phyloP scores from a whole-genome alignment of 2,113 vertebrate genomes.

The Siniperca knerii region DNA sequence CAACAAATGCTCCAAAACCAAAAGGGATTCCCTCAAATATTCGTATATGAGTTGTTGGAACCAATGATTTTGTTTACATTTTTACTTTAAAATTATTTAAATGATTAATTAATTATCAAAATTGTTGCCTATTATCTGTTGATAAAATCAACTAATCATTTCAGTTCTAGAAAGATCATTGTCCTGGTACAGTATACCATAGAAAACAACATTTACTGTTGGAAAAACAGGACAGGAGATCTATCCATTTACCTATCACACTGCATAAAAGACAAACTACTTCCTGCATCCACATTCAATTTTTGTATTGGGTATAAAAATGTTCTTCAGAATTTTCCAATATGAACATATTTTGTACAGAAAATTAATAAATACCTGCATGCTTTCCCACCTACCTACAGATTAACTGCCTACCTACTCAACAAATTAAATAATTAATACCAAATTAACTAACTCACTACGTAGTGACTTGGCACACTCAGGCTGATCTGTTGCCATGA shows the following conservation, averaged over 20 bases:
- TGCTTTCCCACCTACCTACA: not conserved
- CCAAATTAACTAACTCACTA: conserved; percentile 4
- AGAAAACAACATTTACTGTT: too few relatives aligned
- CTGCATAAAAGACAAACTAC: not conserved
- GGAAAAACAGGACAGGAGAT: not conserved
- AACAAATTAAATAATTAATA: not conserved
- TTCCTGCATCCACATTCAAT: too few relatives aligned
- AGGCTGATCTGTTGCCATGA: conserved; percentile 18
- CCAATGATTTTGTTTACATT: not conserved
- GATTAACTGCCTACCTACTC: not conserved
- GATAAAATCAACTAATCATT: not conserved
- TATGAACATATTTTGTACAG: not conserved
- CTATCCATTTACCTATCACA: not conserved
- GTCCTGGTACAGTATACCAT: too few relatives aligned
- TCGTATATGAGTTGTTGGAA: not conserved
- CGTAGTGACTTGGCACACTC: not conserved
- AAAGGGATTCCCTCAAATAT: not conserved
- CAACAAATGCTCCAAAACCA: not conserved
- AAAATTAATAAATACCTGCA: not conserved
- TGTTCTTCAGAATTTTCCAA: not conserved
- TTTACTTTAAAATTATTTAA: not conserved
- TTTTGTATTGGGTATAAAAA: too few relatives aligned
- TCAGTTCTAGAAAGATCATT: not conserved
- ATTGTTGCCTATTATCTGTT: not conserved
- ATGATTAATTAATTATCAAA: not conserved